Evolutionary conservation across 2,113 vertebrate species (phyloP), one percentile per base, ranked within the genome.

Genomic region (Atrichornis clamosus): DNA sequence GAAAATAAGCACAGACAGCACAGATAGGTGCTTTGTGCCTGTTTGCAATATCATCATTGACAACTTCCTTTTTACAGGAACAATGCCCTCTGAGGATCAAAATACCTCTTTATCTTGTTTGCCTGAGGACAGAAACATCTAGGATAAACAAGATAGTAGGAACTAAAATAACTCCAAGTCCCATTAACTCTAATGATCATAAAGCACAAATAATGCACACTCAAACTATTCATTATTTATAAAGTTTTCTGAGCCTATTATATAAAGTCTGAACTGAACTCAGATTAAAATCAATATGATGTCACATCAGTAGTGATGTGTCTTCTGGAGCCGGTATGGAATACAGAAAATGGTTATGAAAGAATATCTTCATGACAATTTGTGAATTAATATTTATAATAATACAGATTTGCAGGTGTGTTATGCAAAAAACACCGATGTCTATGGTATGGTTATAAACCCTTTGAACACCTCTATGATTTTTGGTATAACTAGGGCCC

Each of bases 201-300:
- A 87, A 80, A 93, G 58, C 30, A 81, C 70, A 89, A 95, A 73
- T 79, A 90, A 72, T 75, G 65, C 86, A 75, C 70, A 59, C 33
- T 89, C 67, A 63, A 89, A 87, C 64, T 52, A 85, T 79, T 86
- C 83, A 93, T 93, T 95, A 83, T 94, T 91, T 95, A 79, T 94
- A 95, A 94, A 92, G 80, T 82, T 90, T 95, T 79, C 85, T 89
- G 79, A 95, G 90, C 90, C 81, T 80, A 55, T 37, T 8, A 70
- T 73, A 88, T 42, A 74, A 92, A 89, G 46, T 75, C 92, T 84
- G 41, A 91, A 90, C 39, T 68, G 91, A 90, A 90, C 23, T 84
- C 69, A 60, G 35, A 82, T 92, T 88, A 91, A 91, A 96, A 90
- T 94, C 89, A 93, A 41, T 94, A 56, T 53, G 60, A 67, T 79